phyloP scores from a whole-genome alignment of 2,888 invertebrate genomes.

The Tortricodes alternella region DNA sequence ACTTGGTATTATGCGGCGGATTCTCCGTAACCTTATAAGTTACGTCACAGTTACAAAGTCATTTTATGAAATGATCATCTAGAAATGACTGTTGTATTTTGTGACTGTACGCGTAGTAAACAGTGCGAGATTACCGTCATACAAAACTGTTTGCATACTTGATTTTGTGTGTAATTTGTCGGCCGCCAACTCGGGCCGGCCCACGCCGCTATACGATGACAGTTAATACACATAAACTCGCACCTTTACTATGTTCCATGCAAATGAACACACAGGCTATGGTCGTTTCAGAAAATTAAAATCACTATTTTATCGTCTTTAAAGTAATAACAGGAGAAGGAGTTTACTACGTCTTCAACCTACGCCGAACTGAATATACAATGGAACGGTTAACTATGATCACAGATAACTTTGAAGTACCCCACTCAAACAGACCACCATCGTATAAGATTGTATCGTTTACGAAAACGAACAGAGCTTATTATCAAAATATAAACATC shows the following conservation, averaged over 20 bases:
- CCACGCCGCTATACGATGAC: constrained; percentile 43
- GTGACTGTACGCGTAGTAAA: not conserved
- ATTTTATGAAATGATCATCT: not conserved
- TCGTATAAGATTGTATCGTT: constrained; percentile 4
- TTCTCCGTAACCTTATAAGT: constrained; percentile 6
- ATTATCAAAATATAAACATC: too few species aligned
- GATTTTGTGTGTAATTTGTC: constrained; percentile 17
- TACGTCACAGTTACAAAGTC: constrained; percentile 13
- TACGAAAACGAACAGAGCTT: not conserved
- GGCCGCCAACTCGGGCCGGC: constrained; percentile 36
- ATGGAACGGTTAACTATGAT: not conserved
- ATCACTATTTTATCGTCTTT: constrained; percentile 14
- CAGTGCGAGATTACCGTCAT: not conserved
- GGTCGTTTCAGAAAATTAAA: constrained; percentile 24
- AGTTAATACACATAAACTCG: constrained; percentile 38
- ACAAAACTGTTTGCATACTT: constrained; percentile 1
- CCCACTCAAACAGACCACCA: constrained; percentile 7
- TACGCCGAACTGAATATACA: not conserved
- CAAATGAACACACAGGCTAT: constrained; percentile 18
- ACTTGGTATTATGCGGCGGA: constrained; percentile 2
- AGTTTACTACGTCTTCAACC: not conserved
- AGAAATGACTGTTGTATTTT: constrained; percentile 4
- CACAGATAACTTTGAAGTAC: constrained; percentile 8
- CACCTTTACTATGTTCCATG: constrained; percentile 28
- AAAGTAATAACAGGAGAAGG: constrained; percentile 4